Evolutionary conservation across 2,888 invertebrate species (phyloP), one percentile per base, ranked within the genome.

Genomic region (Euproctis similis): DNA sequence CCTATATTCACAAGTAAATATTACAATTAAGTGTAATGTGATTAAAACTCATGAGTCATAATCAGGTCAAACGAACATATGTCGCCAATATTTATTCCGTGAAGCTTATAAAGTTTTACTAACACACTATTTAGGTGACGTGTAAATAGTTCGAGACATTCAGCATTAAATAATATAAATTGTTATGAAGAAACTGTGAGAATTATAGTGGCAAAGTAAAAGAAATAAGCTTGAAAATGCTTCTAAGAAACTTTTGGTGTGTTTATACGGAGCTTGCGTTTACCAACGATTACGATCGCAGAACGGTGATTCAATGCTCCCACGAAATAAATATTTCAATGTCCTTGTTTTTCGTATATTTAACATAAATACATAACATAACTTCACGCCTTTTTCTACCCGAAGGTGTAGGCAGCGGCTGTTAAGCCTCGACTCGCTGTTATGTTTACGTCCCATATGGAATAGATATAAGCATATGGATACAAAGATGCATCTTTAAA

Each of bases 301-400:
- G 70, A 72, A 46, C 70, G 56, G 55, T 66, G 65, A 66, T 53
- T 68, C 65, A 67, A 54, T 39, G 42, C 48, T 50, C 56, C 60
- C 50, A 43, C 24, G 30, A n/a, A n/a, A n/a, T n/a, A n/a, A n/a
- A n/a, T n/a, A n/a, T n/a, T n/a, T n/a, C n/a, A n/a, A n/a, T n/a
- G n/a, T n/a, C n/a, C n/a, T n/a, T n/a, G n/a, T n/a, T n/a, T n/a
- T n/a, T n/a, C n/a, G n/a, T n/a, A n/a, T n/a, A n/a, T n/a, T n/a
- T n/a, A n/a, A n/a, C n/a, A n/a, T n/a, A n/a, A n/a, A n/a, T n/a
- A n/a, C n/a, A n/a, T n/a, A n/a, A n/a, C n/a, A n/a, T n/a, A n/a
- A n/a, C n/a, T n/a, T n/a, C n/a, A n/a, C n/a, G n/a, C n/a, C n/a
- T n/a, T n/a, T n/a, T n/a, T n/a, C n/a, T n/a, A n/a, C n/a, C n/a